These are phyloP conservation scores for Acrocephalus arundinaceus DNA, from an alignment of 2,113 vertebrate genomes.

Conservation along the genomic window DNA sequence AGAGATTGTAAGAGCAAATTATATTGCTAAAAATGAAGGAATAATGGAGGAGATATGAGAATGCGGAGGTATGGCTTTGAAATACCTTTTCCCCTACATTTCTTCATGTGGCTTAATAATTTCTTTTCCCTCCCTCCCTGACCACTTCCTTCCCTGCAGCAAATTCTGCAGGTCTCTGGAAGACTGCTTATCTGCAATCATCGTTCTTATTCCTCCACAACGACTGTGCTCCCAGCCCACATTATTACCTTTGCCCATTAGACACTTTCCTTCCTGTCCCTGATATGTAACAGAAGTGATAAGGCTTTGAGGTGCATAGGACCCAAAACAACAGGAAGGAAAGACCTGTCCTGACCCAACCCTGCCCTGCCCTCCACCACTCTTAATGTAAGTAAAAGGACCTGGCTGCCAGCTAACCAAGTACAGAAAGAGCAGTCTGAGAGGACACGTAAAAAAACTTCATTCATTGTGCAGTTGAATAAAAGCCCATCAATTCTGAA, in stretches of 20 bases:
- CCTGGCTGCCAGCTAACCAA: not conserved
- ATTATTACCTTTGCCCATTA: not conserved
- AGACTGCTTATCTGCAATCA: not conserved
- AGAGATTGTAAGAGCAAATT: not conserved
- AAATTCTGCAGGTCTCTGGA: not conserved
- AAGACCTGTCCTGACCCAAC: accelerated
- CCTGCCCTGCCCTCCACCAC: not conserved
- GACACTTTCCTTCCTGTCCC: not conserved
- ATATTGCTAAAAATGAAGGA: not conserved
- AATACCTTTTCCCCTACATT: not conserved
- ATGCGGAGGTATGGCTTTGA: not conserved
- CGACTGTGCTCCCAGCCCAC: not conserved
- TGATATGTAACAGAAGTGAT: not conserved
- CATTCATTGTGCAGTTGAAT: not conserved
- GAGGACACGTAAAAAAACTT: not conserved
- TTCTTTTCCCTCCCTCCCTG: not conserved
- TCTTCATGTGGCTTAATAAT: not conserved
- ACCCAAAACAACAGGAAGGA: not conserved
- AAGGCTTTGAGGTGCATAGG: not conserved
- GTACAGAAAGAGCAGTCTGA: not conserved
- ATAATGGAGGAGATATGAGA: not conserved
- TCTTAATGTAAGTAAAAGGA: not conserved
- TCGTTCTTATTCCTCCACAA: not conserved
- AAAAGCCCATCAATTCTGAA: not conserved
- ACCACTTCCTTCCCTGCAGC: not conserved